Conservation (phyloP, 2,113 vertebrate genomes). For the Megaceryle maxima region DNA sequence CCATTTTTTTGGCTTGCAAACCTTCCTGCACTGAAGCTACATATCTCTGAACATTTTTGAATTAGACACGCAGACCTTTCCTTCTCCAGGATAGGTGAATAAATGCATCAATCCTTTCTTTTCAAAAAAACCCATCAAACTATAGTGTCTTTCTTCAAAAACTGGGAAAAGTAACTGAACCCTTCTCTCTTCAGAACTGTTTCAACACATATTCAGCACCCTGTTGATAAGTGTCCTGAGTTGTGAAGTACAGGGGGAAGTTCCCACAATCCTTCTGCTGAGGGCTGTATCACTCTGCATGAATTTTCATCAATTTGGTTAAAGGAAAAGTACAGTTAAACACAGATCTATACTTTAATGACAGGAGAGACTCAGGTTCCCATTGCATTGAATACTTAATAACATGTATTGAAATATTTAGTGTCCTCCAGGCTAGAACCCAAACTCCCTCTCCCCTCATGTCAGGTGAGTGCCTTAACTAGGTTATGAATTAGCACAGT, state of each 20-base stretch:
- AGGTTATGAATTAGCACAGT: neutral
- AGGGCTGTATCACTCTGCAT: neutral
- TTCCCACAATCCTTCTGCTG: neutral
- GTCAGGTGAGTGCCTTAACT: neutral
- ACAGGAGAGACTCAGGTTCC: neutral
- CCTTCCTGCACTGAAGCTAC: neutral
- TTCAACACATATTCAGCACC: neutral
- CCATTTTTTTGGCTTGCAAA: neutral
- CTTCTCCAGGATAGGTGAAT: neutral
- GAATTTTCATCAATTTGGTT: neutral
- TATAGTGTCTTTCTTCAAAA: neutral
- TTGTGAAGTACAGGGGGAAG: neutral
- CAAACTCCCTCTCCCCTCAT: neutral
- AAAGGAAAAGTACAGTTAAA: constrained; percentile 6
- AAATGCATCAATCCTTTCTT: neutral
- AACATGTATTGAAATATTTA: constrained; percentile 43
- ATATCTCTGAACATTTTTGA: neutral
- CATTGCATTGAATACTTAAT: neutral
- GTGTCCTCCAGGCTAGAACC: neutral
- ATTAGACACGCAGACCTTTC: neutral
- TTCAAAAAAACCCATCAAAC: neutral
- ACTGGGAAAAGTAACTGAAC: neutral
- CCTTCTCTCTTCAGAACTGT: neutral
- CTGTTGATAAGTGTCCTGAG: neutral
- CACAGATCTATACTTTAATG: neutral